Evolutionary conservation across 2,888 invertebrate genomes (phyloP).

Genomic region (Tenodera sinensis): DNA sequence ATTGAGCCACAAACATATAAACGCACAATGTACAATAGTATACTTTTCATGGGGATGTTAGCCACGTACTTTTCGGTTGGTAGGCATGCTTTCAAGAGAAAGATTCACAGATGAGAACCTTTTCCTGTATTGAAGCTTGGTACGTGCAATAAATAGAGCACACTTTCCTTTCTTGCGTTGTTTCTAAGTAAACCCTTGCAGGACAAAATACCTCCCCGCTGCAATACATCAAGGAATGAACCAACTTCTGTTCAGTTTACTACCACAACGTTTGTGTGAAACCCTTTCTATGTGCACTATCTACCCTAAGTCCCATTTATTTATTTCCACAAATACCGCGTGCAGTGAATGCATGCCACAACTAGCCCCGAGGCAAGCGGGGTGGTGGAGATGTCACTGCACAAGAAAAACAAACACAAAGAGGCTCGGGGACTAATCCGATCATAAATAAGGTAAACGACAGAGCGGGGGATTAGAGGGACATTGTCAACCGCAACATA

Average conservation of each 20-base stretch:
- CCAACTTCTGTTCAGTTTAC: background rate
- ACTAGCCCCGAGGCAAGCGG: background rate
- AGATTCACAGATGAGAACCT: too few species aligned
- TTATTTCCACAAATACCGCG: background rate
- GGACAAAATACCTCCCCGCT: background rate
- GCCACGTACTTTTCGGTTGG: too few species aligned
- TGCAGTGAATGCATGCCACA: background rate
- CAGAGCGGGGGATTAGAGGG: background rate
- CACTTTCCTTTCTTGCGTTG: background rate
- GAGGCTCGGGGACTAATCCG: background rate
- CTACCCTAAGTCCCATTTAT: background rate
- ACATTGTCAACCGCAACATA: background rate
- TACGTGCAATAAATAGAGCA: background rate
- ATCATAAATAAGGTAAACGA: background rate
- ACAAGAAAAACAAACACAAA: background rate
- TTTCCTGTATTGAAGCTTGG: too few species aligned
- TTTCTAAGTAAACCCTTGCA: background rate
- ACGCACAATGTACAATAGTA: too few species aligned
- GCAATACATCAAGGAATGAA: background rate
- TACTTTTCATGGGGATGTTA: too few species aligned
- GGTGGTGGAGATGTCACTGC: background rate
- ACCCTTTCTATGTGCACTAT: background rate
- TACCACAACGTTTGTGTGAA: background rate
- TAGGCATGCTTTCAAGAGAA: too few species aligned
- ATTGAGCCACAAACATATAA: too few species aligned